phyloP scores from a whole-genome alignment of 2,888 invertebrate genomes.

The Notodonta ziczac region DNA sequence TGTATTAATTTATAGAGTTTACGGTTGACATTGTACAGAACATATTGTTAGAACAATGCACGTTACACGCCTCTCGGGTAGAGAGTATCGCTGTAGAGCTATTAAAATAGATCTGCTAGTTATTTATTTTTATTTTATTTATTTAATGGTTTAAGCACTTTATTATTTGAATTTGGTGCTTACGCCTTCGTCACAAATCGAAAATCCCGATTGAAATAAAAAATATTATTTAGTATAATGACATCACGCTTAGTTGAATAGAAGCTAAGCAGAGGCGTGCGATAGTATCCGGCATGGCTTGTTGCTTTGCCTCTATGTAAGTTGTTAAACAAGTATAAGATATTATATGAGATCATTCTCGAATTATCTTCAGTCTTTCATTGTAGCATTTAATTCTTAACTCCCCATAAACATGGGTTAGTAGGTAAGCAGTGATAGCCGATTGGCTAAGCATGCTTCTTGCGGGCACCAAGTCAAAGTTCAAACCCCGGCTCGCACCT shows the following conservation, averaged over 20 bases:
- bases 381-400: constrained; percentile 20
- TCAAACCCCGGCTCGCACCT: no score
- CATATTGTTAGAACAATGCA: constrained; percentile 12
- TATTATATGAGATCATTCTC: constrained; percentile 78
- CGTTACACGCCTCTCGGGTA: constrained; percentile 10
- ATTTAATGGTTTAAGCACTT: constrained; percentile 31
- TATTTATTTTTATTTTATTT: constrained; percentile 53
- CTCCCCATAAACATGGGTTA: no score
- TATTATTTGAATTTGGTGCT: constrained; percentile 38
- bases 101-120: constrained; percentile 76
- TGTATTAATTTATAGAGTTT: constrained; percentile 69
- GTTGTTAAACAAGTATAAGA: constrained; percentile 67
- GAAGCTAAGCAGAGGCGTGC: constrained; percentile 14
- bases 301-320: constrained; percentile 68
- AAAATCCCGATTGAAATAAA: constrained; percentile 17
- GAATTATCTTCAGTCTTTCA: constrained; percentile 43
- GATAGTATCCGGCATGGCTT: constrained; percentile 35
- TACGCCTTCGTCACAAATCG: constrained; percentile 50
- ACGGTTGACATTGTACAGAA: constrained; percentile 64
- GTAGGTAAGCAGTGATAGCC: no score
- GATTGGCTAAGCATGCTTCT: no score
- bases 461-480: no score
- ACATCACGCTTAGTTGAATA: constrained; percentile 13
- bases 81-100: constrained; percentile 21
- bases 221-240: constrained; percentile 14